Evolutionary conservation across 2,797 vertebrate species (phyloP), one percentile per base, ranked within the genome.

Genomic region (Dryobates pubescens): DNA sequence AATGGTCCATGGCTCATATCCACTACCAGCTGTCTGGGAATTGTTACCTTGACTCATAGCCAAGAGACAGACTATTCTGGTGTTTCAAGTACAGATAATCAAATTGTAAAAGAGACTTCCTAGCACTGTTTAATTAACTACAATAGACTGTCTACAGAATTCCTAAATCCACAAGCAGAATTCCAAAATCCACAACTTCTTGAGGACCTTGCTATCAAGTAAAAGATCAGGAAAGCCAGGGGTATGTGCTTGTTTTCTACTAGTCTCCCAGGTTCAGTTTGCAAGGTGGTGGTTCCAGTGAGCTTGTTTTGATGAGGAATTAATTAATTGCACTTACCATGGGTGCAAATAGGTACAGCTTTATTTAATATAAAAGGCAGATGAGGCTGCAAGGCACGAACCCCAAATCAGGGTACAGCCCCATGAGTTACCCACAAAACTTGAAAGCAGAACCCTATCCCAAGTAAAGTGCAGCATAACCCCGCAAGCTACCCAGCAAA

Each of bases 61-160:
- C 0, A 0, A 70, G 16, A 41, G 13, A 67, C 1, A 69, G 7
- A n/a, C 19, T 85, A 5, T 26, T 38, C 26, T 86, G 6, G 6
- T 75, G 57, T 34, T 57, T 56, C 43, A 61, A 36, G 3, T 69
- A 41, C 10, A n/a, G 43, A 57, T 36, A 38, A 36, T 19, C 4
- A 20, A 62, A 38, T 36, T 47, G 36, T 15, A 3, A 23, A 49
- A 30, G 24, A 79, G 27, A 54, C 0, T 51, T 10, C 43, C 5
- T 43, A 47, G 36, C 12, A 29, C 10, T 76, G 4, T 38, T 86
- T 38, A 63, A 19, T 72, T 74, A 64, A 45, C 23, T 76, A 13
- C 17, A 73, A 38, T 19, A 57, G 5, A 1, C 6, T 57, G 18
- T 22, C 29, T 17, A 68, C 15, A 30, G 62, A 64, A 78, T 62